phyloP scores from a whole-genome alignment of 2,888 invertebrate species.

The Heliothis peltigera region DNA sequence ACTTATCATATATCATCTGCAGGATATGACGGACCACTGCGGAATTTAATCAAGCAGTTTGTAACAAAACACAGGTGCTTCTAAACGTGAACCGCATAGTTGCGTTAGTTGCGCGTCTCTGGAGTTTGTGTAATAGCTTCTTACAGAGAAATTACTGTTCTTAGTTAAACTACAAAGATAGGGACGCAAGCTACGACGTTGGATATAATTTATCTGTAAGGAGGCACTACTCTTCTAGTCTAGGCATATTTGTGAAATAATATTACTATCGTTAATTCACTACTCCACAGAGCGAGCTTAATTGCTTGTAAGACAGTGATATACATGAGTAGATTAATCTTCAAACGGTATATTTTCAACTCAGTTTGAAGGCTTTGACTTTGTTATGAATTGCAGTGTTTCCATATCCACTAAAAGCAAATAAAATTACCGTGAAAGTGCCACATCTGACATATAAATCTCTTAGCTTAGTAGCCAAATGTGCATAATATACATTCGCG shows the following conservation, averaged over 20 bases:
- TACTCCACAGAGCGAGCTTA: too few relatives aligned
- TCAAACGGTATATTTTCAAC: too few relatives aligned
- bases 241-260: not conserved
- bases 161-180: slow-evolving; percentile 14
- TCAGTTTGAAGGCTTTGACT: too few relatives aligned
- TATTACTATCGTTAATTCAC: too few relatives aligned
- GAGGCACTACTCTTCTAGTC: not conserved
- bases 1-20: slow-evolving; percentile 61
- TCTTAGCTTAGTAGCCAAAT: slow-evolving; percentile 51
- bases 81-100: slow-evolving; percentile 65
- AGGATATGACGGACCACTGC: slow-evolving; percentile 61
- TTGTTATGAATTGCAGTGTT: too few relatives aligned
- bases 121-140: slow-evolving; percentile 39
- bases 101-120: slow-evolving; percentile 58
- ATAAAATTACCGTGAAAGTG: slow-evolving; percentile 2
- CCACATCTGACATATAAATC: slow-evolving; percentile 34
- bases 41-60: slow-evolving; percentile 71
- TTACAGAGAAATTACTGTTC: slow-evolving; percentile 45
- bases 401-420: slow-evolving; percentile 1
- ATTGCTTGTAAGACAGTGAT: too few relatives aligned
- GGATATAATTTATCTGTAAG: slow-evolving; percentile 6
- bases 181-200: slow-evolving; percentile 20
- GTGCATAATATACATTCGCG: slow-evolving; percentile 71
- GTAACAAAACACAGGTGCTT: slow-evolving; percentile 70
- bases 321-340: too few relatives aligned